Base-by-base conservation (phyloP, 1,140 invertebrate species). In the Holcopasites calliopsidis region DNA sequence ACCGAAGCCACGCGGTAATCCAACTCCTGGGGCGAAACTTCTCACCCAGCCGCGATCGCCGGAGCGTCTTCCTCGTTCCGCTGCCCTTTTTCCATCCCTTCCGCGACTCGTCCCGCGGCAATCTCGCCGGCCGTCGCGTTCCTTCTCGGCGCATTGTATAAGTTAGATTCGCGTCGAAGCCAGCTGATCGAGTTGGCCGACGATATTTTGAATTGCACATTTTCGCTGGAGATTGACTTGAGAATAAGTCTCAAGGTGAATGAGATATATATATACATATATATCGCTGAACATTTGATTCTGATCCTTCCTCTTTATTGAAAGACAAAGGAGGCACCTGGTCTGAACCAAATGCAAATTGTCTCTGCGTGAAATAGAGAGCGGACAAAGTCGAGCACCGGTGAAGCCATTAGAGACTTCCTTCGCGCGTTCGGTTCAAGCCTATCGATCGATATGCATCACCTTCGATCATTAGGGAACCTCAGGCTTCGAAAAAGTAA, bases 1-100 rank as follows among this genome's bases (percentile, higher is more conserved):
- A 80, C 84, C 85, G 81, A 85, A 85, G 79, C 86, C 80, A 75
- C 82, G 61, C 75, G 77, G 79, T 89, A 89, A 89, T 88, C 87
- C 85, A 83, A 68, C 55, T 83, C 76, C 52, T 35, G 70, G 66
- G 66, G 80, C 79, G 64, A 83, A 86, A 86, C 75, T 86, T 84
- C 71, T 76, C 72, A 35, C 68, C 76, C 64, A 74, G 75, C 72
- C 57, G 55, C 82, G 80, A 72, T 55, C 49, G 60, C 42, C 28
- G 49, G 49, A 61, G 57, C 79, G 79, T 82, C 76, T 78, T 86
- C 72, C 52, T 71, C 71, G 71, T 74, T 74, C 50, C 62, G 42
- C 40, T 21, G 5, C 26, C 31, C 10, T 28, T 28, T 16, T 33
- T 61, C 16, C 10, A 18, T 26, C 11, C 16, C 42, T 10, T 0